These are phyloP conservation scores for Euphydryas editha DNA, from an alignment of 2,888 invertebrate genomes.

Conservation along the genomic window DNA sequence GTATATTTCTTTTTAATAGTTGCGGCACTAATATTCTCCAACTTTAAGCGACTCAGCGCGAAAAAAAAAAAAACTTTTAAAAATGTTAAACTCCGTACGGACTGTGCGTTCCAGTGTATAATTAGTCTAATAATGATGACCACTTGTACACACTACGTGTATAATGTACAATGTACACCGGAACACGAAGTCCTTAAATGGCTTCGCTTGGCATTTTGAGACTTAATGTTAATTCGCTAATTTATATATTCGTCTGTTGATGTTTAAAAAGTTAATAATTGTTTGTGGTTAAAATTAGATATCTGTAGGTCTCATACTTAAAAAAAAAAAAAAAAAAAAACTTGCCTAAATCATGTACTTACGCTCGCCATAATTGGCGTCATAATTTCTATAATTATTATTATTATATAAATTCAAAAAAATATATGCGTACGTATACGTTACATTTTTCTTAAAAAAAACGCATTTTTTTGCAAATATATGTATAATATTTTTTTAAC, in stretches of 20 bases:
- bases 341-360: slow-evolving; percentile 5
- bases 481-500: neutral
- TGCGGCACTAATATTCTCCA: slow-evolving; percentile 71
- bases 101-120: no score
- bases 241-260: neutral
- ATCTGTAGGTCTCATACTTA: neutral
- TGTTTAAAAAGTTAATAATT: slow-evolving; percentile 13
- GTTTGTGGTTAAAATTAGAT: slow-evolving; percentile 3
- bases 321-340: neutral
- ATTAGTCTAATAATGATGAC: no score
- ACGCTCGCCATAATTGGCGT: neutral
- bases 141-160: no score
- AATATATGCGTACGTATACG: no score
- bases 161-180: no score
- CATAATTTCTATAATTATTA: neutral
- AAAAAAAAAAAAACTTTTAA: no score
- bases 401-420: no score
- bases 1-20: slow-evolving; percentile 55
- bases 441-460: no score
- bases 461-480: no score
- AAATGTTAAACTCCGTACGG: no score
- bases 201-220: slow-evolving; percentile 3
- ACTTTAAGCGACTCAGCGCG: no score
- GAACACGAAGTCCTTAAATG: neutral
- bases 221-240: slow-evolving; percentile 8